Percentiles rank a stretch among this genome's conserved stretches.
These are phyloP conservation scores for Ochropleura leucogaster DNA, from an alignment of 2,888 invertebrate species.

Conservation along the genomic window DNA sequence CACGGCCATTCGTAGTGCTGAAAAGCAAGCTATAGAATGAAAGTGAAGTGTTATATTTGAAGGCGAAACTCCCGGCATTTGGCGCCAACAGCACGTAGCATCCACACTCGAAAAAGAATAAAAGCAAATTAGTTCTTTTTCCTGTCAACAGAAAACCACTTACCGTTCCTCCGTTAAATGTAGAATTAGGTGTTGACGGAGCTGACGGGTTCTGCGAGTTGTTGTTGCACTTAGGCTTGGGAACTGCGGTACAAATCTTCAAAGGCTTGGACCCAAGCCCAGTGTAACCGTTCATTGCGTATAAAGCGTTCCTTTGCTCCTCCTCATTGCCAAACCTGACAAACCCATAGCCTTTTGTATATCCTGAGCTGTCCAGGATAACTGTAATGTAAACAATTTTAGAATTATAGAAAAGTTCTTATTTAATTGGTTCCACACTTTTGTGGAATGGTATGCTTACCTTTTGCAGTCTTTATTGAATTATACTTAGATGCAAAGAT, in stretches of 20 bases:
- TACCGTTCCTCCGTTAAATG: constrained; percentile 83
- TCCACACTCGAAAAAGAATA: constrained; percentile 21
- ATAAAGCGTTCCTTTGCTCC: constrained; percentile 97
- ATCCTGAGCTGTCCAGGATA: constrained; percentile 96
- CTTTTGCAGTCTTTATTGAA: constrained; percentile 98
- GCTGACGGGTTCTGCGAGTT: constrained; percentile 78
- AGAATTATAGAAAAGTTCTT: not conserved
- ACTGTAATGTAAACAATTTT: constrained; percentile 89
- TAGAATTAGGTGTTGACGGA: constrained; percentile 75
- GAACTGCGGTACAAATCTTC: constrained; percentile 98
- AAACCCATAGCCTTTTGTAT: constrained; percentile 98
- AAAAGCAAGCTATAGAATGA: constrained; percentile 47
- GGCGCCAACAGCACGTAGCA: constrained; percentile 21
- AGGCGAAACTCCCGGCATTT: not conserved
- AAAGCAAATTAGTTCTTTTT: constrained; percentile 10
- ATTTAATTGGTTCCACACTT: not conserved
- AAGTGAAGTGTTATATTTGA: constrained; percentile 1
- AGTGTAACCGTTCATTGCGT: constrained; percentile 97
- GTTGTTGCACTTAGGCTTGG: constrained; percentile 93
- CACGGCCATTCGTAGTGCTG: constrained; percentile 22
- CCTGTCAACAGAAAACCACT: constrained; percentile 47
- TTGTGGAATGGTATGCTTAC: constrained; percentile 76
- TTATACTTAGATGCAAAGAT: constrained; percentile 97
- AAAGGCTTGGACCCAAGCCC: constrained; percentile 97
- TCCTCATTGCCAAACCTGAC: constrained; percentile 98